Evolutionary conservation across 2,113 vertebrate genomes (phyloP).

Genomic region (Percopsis transmontana): DNA sequence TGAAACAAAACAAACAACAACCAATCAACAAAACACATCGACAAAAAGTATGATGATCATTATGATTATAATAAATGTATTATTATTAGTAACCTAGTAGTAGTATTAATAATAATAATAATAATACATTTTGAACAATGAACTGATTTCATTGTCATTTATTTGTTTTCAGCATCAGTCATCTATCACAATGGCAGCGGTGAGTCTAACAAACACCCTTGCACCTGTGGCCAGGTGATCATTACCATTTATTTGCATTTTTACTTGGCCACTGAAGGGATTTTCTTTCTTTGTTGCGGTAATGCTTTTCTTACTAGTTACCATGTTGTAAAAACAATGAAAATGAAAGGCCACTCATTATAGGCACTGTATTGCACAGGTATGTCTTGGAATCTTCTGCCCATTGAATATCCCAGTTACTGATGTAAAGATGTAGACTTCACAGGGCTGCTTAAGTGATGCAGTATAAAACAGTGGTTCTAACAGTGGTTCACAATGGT

Average conservation of each 20-base stretch:
- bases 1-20: neutral
- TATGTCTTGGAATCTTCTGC: too few relatives aligned
- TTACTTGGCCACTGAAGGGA: neutral
- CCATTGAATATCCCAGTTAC: too few relatives aligned
- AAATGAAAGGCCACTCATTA: too few relatives aligned
- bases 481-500: too few relatives aligned
- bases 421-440: too few relatives aligned
- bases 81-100: neutral
- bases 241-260: constrained; percentile 30
- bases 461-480: too few relatives aligned
- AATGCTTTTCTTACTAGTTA: neutral
- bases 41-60: neutral
- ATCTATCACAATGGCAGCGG: constrained; percentile 74
- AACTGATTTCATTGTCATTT: constrained; percentile 1
- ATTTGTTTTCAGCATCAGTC: constrained; percentile 43
- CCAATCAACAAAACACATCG: too few relatives aligned
- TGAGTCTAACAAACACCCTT: constrained; percentile 61
- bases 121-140: neutral
- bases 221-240: neutral
- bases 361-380: too few relatives aligned
- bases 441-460: too few relatives aligned
- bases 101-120: neutral
- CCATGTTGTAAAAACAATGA: neutral
- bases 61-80: neutral
- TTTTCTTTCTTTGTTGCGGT: neutral